A percentile compares a stretch with the other conserved stretches of the same genome.
Conservation (phyloP, 2,888 invertebrate species). For the Crocallis elinguaria region DNA sequence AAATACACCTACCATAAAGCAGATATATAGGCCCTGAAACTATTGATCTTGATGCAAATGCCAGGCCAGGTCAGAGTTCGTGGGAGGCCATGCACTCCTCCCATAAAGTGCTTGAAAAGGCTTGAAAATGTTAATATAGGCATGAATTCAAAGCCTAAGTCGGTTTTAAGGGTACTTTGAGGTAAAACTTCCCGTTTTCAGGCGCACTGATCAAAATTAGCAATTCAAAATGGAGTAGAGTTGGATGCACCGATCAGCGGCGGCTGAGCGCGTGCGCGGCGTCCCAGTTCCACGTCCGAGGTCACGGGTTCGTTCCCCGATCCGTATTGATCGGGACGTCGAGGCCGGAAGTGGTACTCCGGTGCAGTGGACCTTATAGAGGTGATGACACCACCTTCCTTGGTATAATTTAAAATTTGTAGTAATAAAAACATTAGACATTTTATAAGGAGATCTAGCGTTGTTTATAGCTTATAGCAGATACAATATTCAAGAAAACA, state of each 20-base stretch:
- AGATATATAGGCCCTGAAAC: constrained; percentile 27
- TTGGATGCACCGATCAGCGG: constrained; percentile 67
- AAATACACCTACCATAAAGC: constrained; percentile 8
- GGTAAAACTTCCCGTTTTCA: constrained; percentile 5
- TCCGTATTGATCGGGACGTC: constrained; percentile 73
- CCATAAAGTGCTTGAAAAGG: not conserved
- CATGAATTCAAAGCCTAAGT: not conserved
- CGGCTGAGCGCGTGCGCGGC: constrained; percentile 76
- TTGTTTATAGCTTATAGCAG: no score
- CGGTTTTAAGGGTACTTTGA: not conserved
- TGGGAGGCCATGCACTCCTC: constrained; percentile 26
- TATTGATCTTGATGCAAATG: constrained; percentile 43
- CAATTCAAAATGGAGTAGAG: constrained; percentile 67
- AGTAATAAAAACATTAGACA: no score
- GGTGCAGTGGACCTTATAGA: constrained; percentile 70
- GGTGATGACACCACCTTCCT: constrained; percentile 58
- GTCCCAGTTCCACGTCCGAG: constrained; percentile 76
- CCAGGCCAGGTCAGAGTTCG: constrained; percentile 43
- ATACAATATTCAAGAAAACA: no score
- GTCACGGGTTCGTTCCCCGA: constrained; percentile 84
- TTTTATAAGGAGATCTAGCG: no score
- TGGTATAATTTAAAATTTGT: no score
- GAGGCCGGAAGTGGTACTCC: constrained; percentile 75
- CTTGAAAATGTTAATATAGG: not conserved
- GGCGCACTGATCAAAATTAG: constrained; percentile 49